These are phyloP conservation scores for Bucco capensis DNA, from an alignment of 2,113 vertebrate genomes.

Conservation along the genomic window DNA sequence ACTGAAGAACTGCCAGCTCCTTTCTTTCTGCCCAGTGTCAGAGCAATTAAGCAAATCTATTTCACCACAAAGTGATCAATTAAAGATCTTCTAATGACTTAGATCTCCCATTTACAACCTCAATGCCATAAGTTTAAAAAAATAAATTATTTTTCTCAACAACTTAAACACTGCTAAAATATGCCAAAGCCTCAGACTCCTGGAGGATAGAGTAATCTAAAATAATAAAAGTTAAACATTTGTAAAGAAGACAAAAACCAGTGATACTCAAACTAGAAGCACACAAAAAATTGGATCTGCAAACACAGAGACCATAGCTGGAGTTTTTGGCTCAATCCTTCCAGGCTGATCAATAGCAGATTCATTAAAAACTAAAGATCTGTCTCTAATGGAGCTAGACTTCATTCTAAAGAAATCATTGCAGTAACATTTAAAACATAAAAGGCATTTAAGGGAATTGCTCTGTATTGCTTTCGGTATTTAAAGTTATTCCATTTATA, in stretches of 20 bases:
- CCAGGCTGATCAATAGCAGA: not conserved
- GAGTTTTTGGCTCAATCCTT: not conserved
- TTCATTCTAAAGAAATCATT: not conserved
- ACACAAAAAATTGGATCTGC: not conserved
- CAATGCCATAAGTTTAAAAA: not conserved
- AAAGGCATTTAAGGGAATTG: not conserved
- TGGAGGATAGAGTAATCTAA: not conserved
- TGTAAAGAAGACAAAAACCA: rapidly evolving
- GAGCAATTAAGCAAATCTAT: not conserved
- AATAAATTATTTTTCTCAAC: not conserved
- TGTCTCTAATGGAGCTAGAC: not conserved
- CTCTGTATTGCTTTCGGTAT: not conserved
- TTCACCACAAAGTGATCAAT: not conserved
- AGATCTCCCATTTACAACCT: not conserved
- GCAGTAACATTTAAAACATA: not conserved
- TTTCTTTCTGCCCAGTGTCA: not conserved
- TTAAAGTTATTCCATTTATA: not conserved
- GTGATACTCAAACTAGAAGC: not conserved
- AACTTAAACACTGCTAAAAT: not conserved
- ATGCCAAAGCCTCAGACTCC: not conserved
- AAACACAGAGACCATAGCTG: not conserved
- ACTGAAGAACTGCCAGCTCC: not conserved
- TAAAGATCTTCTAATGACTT: not conserved
- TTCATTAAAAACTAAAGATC: not conserved
- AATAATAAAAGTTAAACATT: not conserved